Evolutionary conservation across 2,888 invertebrate genomes (phyloP), one percentile per base, ranked within the genome.

Genomic region (Andrena praecox): DNA sequence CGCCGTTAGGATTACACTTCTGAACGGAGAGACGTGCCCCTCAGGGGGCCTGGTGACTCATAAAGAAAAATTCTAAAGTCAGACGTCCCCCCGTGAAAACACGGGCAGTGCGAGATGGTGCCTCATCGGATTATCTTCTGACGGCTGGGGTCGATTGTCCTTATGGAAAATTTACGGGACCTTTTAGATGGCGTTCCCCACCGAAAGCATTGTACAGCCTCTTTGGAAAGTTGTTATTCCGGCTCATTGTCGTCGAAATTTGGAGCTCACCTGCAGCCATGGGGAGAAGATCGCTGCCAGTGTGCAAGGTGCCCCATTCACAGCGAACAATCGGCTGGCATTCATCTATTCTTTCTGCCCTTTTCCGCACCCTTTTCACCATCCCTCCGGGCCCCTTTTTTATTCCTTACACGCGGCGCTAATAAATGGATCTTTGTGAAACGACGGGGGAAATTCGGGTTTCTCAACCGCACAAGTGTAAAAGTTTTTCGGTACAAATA

Each of bases 141-240:
- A 63, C 59, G 33, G 29, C 52, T 31, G 52, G 50, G 59, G 29
- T 7, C 71, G 69, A 80, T 84, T 80, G 50, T 71, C 59, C 77
- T 80, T 72, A 56, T 64, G 68, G 70, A 85, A 85, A 85, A 76
- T 81, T 74, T 79, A 63, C 42, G 63, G 50, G 42, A 62, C 64
- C 66, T 62, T 63, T 75, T 62, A 48, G 62, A 62, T 6, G 54
- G 35, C 16, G 8, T 20, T 20, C 67, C 12, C 56, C 63, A 60
- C 76, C 56, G 24, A 77, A 59, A 8, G 8, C 50, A 74, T 85
- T 77, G 77, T 83, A n/a, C n/a, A n/a, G 59, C 42, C 59, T 80
- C 60, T 62, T 78, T 82, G 77, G 67, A 74, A 81, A 81, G 72
- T 86, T 79, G 80, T 86, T 82, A 84, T 84, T 63, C 68, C 79